These are phyloP conservation scores for Merops nubicus DNA, from an alignment of 2,113 vertebrate genomes.

Conservation along the genomic window DNA sequence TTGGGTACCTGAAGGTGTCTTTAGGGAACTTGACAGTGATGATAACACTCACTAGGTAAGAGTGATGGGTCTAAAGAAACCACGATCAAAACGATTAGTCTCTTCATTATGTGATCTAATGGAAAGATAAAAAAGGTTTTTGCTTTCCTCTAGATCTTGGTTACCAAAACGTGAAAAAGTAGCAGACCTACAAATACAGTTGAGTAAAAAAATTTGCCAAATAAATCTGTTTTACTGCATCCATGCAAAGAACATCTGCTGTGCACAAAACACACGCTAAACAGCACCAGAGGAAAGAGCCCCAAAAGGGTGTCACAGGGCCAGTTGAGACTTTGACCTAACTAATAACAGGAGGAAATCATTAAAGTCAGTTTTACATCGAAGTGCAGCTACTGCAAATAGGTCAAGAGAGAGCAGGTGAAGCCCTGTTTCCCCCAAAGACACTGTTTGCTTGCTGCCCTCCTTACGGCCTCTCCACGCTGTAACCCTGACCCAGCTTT, in stretches of 20 bases:
- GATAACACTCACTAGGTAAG: not conserved
- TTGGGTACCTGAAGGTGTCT: not conserved
- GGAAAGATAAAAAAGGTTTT: not conserved
- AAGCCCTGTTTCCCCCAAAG: not conserved
- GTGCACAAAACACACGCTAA: not conserved
- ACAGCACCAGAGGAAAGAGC: not conserved
- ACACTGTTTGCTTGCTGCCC: not conserved
- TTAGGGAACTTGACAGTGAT: not conserved
- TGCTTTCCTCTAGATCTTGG: not conserved
- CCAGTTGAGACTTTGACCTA: not conserved
- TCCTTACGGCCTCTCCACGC: not conserved
- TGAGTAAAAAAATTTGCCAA: not conserved
- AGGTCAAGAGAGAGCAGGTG: not conserved
- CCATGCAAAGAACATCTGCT: not conserved
- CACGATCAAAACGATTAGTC: not conserved
- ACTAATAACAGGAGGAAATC: not conserved
- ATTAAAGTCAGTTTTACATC: not conserved
- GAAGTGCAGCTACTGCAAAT: not conserved
- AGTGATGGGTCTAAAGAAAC: not conserved
- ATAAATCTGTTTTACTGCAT: not conserved
- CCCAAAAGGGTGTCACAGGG: not conserved
- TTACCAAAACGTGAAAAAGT: not conserved
- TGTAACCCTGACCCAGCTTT: not conserved
- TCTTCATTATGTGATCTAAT: not conserved
- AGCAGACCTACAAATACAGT: not conserved